phyloP scores from a whole-genome alignment of 2,113 vertebrate species.

The Spea multiplicata region DNA sequence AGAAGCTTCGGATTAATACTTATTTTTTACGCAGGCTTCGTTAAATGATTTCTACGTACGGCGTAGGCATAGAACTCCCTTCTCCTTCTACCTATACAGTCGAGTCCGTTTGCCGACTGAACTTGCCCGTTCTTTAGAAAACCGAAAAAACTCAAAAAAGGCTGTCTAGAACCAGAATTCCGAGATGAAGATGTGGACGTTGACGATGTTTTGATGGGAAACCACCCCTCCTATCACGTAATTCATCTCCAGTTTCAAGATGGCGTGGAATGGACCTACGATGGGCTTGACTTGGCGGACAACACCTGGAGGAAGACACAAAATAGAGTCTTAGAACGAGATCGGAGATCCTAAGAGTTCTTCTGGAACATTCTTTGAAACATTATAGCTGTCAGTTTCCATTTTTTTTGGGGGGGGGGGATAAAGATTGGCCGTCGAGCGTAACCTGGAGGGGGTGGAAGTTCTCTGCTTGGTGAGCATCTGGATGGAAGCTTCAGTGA shows the following conservation, averaged over 20 bases:
- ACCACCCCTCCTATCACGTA: slow-evolving; percentile 80
- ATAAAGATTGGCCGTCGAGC: too few species aligned
- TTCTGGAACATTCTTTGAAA: not conserved
- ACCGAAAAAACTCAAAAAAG: not conserved
- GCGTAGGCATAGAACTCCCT: too few species aligned
- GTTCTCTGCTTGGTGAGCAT: too few species aligned
- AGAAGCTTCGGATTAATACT: too few species aligned
- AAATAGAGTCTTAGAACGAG: not conserved
- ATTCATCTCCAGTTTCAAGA: slow-evolving; percentile 90
- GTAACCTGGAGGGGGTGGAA: too few species aligned
- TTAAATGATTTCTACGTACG: too few species aligned
- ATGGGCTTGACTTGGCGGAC: slow-evolving; percentile 88
- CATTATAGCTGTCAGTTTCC: too few species aligned
- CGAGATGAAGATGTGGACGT: slow-evolving; percentile 87
- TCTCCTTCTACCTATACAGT: too few species aligned
- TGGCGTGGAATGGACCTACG: slow-evolving; percentile 75
- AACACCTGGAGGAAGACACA: slow-evolving; percentile 73
- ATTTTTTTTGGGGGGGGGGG: too few species aligned
- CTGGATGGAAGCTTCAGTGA: too few species aligned
- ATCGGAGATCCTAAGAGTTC: not conserved
- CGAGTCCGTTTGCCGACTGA: too few species aligned
- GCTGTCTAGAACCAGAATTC: slow-evolving; percentile 90
- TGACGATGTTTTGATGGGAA: slow-evolving; percentile 85
- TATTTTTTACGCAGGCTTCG: too few species aligned
- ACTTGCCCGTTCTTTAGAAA: not conserved